Conservation (phyloP, 2,888 invertebrate genomes). For the Zootermopsis nevadensis region DNA sequence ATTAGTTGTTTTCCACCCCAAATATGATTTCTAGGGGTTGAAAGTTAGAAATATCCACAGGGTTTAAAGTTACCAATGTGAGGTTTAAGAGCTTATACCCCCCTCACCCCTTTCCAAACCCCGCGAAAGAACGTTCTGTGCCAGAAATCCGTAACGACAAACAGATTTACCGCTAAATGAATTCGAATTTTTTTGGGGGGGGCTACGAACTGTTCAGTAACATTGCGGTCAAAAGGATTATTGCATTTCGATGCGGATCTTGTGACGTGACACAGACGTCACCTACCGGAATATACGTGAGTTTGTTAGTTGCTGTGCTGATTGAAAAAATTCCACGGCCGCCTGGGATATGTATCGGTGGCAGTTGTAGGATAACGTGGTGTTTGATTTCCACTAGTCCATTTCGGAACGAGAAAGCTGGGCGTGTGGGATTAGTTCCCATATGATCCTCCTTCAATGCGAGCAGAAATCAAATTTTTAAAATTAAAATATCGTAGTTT, state of each 20-base stretch:
- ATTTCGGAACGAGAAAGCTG: background rate
- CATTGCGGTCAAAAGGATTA: conserved; percentile 4
- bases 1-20: background rate
- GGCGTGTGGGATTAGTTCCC: conserved; percentile 12
- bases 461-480: conserved; percentile 39
- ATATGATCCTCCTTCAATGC: conserved; percentile 35
- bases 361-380: background rate
- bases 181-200: conserved; percentile 17
- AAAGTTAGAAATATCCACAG: conserved; percentile 16
- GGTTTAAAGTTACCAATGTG: background rate
- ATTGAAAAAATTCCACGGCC: conserved; percentile 40
- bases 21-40: background rate
- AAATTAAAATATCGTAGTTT: conserved; percentile 17
- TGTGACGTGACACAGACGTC: background rate
- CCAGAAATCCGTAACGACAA: conserved; percentile 34
- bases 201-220: conserved; percentile 37
- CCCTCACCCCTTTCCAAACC: background rate
- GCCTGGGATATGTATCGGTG: conserved; percentile 12
- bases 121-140: background rate
- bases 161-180: conserved; percentile 41
- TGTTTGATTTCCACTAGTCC: conserved; percentile 13
- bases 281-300: conserved; percentile 12
- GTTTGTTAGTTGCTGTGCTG: conserved; percentile 41
- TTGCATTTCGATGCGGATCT: conserved; percentile 17
- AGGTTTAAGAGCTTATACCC: conserved; percentile 1